These are phyloP conservation scores for Netelia inedita DNA, from an alignment of 2,888 invertebrate species.

Conservation along the genomic window DNA sequence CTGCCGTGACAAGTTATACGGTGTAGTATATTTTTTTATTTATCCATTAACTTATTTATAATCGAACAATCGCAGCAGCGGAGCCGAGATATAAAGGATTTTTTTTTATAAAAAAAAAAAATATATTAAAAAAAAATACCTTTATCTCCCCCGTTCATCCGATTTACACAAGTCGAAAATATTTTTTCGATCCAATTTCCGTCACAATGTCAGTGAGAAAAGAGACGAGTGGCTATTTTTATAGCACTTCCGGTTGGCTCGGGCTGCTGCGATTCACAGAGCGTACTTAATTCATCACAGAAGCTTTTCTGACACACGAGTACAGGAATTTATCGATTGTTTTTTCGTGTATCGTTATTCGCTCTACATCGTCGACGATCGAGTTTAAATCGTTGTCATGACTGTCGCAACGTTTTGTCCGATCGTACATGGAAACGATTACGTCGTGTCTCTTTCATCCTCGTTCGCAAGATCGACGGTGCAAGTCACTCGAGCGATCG, in stretches of 20 bases:
- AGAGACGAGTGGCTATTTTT: constrained; percentile 15
- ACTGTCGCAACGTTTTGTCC: not conserved
- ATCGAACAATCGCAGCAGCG: constrained; percentile 78
- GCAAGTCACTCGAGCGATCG: constrained; percentile 42
- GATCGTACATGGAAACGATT: constrained; percentile 44
- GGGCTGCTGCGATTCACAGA: constrained; percentile 77
- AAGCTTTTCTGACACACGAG: constrained; percentile 76
- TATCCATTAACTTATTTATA: constrained; percentile 30
- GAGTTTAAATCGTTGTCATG: not conserved
- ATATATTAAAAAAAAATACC: not conserved
- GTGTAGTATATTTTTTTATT: constrained; percentile 52
- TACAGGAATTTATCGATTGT: constrained; percentile 30
- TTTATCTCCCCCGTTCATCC: constrained; percentile 45
- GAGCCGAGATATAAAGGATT: constrained; percentile 73
- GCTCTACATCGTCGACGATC: not conserved
- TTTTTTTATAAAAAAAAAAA: constrained; percentile 12
- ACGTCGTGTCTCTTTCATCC: constrained; percentile 30
- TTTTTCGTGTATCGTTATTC: not conserved
- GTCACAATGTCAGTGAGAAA: constrained; percentile 7
- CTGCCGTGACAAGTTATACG: constrained; percentile 82
- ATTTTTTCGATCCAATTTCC: not conserved
- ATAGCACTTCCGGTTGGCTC: constrained; percentile 75
- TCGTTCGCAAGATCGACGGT: constrained; percentile 42
- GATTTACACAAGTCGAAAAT: constrained; percentile 16
- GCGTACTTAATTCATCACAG: constrained; percentile 80